phyloP scores from a whole-genome alignment of 2,797 vertebrate species.

The Acanthiza pusilla region DNA sequence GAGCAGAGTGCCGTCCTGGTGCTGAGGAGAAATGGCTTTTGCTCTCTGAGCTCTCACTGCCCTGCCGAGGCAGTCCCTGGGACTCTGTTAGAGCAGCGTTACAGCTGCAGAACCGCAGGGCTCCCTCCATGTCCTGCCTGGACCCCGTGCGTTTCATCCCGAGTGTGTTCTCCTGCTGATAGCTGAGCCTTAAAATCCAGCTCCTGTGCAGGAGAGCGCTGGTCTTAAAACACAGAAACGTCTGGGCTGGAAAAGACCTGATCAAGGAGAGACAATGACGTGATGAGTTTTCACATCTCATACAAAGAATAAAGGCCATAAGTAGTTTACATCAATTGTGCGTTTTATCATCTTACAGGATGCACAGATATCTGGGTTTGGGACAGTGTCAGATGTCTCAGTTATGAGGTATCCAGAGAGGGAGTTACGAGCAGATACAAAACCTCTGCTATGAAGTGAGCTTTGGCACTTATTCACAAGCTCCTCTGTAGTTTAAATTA shows the following conservation, averaged over 20 bases:
- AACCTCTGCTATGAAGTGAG: rapidly evolving
- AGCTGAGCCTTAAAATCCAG: rapidly evolving
- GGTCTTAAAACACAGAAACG: rapidly evolving
- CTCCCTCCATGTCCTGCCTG: rapidly evolving
- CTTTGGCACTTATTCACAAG: not conserved
- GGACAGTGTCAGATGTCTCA: not conserved
- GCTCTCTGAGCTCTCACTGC: rapidly evolving
- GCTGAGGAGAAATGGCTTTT: rapidly evolving
- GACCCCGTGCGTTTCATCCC: rapidly evolving
- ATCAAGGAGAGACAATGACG: rapidly evolving
- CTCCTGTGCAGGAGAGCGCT: not conserved
- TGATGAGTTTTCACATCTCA: rapidly evolving
- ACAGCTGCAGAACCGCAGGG: rapidly evolving
- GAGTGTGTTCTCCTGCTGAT: rapidly evolving
- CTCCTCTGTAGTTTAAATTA: not conserved
- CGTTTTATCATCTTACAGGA: rapidly evolving
- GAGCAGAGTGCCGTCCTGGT: not conserved
- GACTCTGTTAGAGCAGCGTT: rapidly evolving
- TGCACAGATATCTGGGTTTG: rapidly evolving
- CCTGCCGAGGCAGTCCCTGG: rapidly evolving
- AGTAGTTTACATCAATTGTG: rapidly evolving
- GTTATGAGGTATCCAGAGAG: not conserved
- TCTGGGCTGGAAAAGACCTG: rapidly evolving
- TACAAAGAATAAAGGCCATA: too few relatives aligned
- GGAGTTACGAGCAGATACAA: not conserved